Percentiles rank a stretch among this genome's conserved stretches.
Conservation (phyloP, 2,888 invertebrate species). For the Agriopis leucophaearia region DNA sequence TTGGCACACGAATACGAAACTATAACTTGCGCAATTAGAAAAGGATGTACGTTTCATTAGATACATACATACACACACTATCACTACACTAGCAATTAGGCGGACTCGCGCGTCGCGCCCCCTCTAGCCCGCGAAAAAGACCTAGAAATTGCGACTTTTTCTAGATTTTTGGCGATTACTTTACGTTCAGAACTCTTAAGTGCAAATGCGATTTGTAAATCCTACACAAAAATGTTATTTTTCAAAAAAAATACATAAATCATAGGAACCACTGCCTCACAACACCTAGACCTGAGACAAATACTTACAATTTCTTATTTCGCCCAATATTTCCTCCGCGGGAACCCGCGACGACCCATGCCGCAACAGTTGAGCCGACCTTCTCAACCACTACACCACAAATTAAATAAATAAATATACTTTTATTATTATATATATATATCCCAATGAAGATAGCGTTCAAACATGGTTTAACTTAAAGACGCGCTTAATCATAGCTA, state of each 20-base stretch:
- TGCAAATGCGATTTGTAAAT: too few species aligned
- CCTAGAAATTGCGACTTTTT: too few species aligned
- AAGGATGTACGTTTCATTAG: too few species aligned
- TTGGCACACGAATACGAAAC: too few species aligned
- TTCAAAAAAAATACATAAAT: background rate
- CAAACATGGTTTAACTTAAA: background rate
- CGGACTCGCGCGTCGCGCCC: too few species aligned
- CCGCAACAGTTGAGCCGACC: conserved; percentile 26
- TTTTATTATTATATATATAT: background rate
- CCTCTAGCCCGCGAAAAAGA: too few species aligned
- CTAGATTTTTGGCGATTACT: too few species aligned
- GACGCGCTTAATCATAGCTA: too few species aligned
- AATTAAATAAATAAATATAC: conserved; percentile 18
- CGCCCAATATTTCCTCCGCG: conserved; percentile 15
- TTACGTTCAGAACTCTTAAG: too few species aligned
- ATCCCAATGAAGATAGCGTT: background rate
- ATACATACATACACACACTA: too few species aligned
- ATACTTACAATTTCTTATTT: conserved; percentile 25
- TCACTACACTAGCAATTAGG: too few species aligned
- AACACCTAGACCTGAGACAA: conserved; percentile 9
- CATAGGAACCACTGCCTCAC: conserved; percentile 14
- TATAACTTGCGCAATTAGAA: too few species aligned
- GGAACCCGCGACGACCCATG: conserved; percentile 19
- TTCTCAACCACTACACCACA: conserved; percentile 36
- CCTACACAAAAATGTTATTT: background rate